A percentile compares a stretch with the other conserved stretches of the same genome.
Evolutionary conservation across 2,797 vertebrate species (phyloP).

Genomic region (Ibycter americanus): DNA sequence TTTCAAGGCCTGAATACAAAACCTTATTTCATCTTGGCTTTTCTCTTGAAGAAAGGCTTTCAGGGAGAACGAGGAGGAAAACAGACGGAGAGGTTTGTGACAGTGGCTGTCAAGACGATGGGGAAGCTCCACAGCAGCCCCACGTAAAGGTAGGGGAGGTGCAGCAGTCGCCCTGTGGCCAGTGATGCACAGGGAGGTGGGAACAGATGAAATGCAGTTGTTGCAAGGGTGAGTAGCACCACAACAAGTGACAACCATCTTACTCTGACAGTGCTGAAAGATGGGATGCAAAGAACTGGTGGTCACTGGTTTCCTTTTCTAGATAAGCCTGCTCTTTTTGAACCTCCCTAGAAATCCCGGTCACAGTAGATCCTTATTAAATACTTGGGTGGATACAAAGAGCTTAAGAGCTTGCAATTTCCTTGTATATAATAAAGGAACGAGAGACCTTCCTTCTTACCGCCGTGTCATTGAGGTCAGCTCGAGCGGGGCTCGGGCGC

Average conservation of each 20-base stretch:
- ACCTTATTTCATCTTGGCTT: background rate
- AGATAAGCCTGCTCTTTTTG: background rate
- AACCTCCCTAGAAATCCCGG: background rate
- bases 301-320: background rate
- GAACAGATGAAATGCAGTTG: background rate
- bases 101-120: background rate
- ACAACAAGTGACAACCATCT: background rate
- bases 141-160: accelerated
- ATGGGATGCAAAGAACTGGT: background rate
- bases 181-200: accelerated
- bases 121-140: background rate
- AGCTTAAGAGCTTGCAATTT: background rate
- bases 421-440: background rate
- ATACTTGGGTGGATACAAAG: background rate
- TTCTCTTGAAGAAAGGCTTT: background rate
- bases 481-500: background rate
- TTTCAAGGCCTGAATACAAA: background rate
- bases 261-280: background rate
- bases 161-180: background rate
- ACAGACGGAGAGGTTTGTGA: background rate
- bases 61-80: background rate
- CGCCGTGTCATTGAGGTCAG: background rate
- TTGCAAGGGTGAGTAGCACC: background rate
- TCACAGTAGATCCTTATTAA: background rate
- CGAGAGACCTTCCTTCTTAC: background rate